phyloP scores from a whole-genome alignment of 2,113 vertebrate genomes.

The Crotalus horridus region DNA sequence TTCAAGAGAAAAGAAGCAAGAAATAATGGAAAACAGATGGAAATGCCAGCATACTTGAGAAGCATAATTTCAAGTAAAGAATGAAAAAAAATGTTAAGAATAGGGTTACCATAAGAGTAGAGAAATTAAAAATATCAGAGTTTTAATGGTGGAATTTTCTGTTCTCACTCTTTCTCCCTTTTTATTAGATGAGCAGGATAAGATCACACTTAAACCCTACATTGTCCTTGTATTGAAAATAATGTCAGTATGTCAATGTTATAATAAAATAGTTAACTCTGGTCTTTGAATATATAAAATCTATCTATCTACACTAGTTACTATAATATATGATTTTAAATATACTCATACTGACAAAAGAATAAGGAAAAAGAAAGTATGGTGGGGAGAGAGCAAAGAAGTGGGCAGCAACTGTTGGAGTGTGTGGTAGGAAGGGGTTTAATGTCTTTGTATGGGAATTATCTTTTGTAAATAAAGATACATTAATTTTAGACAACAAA shows the following conservation, averaged over 20 bases:
- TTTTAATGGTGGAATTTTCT: background rate
- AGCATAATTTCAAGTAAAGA: background rate
- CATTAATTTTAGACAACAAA: background rate
- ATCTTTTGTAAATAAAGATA: background rate
- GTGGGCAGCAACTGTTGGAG: background rate
- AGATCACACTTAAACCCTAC: background rate
- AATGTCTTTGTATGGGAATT: background rate
- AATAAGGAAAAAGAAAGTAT: background rate
- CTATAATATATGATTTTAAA: background rate
- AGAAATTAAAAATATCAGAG: background rate
- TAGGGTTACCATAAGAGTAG: background rate
- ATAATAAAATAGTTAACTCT: background rate
- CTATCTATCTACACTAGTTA: background rate
- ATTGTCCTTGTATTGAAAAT: background rate
- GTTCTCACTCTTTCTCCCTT: background rate
- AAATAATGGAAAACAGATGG: background rate
- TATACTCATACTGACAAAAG: background rate
- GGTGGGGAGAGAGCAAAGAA: background rate
- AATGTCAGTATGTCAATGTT: background rate
- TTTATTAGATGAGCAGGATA: background rate
- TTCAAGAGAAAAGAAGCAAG: background rate
- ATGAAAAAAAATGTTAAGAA: background rate
- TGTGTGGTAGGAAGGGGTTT: background rate
- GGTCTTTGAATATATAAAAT: background rate
- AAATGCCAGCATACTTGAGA: background rate